phyloP scores from a whole-genome alignment of 1,140 invertebrate genomes.

The Drosophila mauritiana region DNA sequence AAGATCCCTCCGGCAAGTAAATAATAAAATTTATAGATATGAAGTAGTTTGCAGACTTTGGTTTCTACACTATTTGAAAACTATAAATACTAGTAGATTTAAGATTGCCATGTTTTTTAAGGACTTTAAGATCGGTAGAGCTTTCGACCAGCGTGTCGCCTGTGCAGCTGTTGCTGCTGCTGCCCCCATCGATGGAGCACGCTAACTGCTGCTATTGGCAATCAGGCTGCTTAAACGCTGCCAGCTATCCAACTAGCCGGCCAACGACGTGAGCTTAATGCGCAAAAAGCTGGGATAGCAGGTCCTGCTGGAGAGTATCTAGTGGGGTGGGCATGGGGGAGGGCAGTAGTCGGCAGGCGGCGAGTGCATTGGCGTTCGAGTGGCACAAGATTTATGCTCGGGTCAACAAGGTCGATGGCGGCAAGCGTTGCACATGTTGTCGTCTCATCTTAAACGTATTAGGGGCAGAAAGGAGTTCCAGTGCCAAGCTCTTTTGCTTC shows the following conservation, averaged over 20 bases:
- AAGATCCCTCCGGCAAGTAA: too few species aligned
- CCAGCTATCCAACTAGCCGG: slow-evolving; percentile 40
- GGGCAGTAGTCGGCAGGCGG: neutral
- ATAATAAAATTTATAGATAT: too few species aligned
- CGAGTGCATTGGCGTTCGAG: slow-evolving; percentile 66
- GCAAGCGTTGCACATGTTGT: slow-evolving; percentile 80
- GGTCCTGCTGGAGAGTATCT: neutral
- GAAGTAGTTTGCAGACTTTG: too few species aligned
- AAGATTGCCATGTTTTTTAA: too few species aligned
- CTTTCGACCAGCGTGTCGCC: slow-evolving; percentile 58
- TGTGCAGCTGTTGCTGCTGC: slow-evolving; percentile 60
- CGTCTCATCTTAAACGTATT: slow-evolving; percentile 83
- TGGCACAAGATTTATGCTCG: slow-evolving; percentile 75
- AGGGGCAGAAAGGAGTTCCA: slow-evolving; percentile 49
- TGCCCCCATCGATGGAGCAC: slow-evolving; percentile 42
- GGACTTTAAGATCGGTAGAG: too few species aligned
- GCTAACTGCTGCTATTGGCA: slow-evolving; percentile 60
- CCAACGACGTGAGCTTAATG: slow-evolving; percentile 70
- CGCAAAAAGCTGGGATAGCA: slow-evolving; percentile 55
- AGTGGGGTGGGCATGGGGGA: neutral
- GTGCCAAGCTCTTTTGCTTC: neutral
- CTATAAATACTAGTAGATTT: too few species aligned
- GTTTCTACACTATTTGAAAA: too few species aligned
- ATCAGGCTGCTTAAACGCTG: slow-evolving; percentile 51
- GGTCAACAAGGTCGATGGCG: slow-evolving; percentile 64